A percentile compares a stretch with the other conserved stretches of the same genome.
Conservation (phyloP, 2,888 invertebrate species). For the Keiferia lycopersicella region DNA sequence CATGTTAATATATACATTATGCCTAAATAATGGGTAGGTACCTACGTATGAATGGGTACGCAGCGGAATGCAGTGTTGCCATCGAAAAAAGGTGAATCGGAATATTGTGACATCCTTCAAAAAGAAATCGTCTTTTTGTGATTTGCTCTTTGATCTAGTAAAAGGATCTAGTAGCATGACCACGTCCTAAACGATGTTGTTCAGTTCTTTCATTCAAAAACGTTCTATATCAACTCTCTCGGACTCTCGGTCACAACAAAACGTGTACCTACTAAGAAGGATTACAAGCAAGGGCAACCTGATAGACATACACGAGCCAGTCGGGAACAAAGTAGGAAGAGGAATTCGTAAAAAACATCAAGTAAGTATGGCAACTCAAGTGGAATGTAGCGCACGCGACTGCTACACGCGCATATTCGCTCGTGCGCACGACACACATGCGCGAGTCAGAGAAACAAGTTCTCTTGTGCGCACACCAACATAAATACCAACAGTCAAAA, state of each 20-base stretch:
- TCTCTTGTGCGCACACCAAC: conserved; percentile 50
- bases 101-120: too few relatives aligned
- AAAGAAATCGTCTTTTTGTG: too few relatives aligned
- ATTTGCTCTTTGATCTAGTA: not conserved
- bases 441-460: conserved; percentile 60
- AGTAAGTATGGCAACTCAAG: conserved; percentile 22
- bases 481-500: conserved; percentile 28
- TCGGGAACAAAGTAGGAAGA: too few relatives aligned
- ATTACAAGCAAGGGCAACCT: too few relatives aligned
- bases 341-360: not conserved
- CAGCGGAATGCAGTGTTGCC: conserved; percentile 64
- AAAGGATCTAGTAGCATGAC: not conserved
- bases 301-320: too few relatives aligned
- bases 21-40: conserved; percentile 43
- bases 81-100: not conserved
- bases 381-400: conserved; percentile 74
- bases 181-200: not conserved
- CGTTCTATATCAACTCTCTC: too few relatives aligned
- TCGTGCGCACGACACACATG: conserved; percentile 44
- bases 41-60: conserved; percentile 72
- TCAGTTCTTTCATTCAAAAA: too few relatives aligned
- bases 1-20: conserved; percentile 18
- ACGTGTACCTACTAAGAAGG: too few relatives aligned
- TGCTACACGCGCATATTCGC: conserved; percentile 36
- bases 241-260: too few relatives aligned